Evolutionary conservation across 2,113 vertebrate genomes (phyloP).

Genomic region (Tetrax tetrax): DNA sequence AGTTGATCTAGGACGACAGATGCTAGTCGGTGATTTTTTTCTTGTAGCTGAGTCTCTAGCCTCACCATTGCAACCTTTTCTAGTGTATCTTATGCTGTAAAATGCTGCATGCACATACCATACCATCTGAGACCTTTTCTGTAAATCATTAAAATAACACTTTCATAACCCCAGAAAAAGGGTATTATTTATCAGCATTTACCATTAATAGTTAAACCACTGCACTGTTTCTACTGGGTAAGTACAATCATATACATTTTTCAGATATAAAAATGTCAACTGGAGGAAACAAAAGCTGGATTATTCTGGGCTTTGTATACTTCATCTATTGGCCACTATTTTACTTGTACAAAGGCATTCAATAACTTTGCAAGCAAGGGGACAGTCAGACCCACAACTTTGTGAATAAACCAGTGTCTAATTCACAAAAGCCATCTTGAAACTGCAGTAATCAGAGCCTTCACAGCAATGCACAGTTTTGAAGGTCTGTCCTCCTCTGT

Average conservation of each 20-base stretch:
- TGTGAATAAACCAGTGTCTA: constrained; percentile 4
- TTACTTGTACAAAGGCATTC: not conserved
- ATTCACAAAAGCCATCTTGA: not conserved
- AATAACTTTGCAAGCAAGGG: not conserved
- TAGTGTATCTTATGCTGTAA: not conserved
- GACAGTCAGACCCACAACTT: not conserved
- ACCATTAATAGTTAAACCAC: not conserved
- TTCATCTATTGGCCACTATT: not conserved
- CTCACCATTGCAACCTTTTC: not conserved
- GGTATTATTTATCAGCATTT: not conserved
- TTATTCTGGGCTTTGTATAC: not conserved
- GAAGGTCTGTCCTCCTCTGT: not conserved
- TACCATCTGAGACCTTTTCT: not conserved
- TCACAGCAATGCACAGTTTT: not conserved
- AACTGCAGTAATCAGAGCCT: not conserved
- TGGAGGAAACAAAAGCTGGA: constrained; percentile 11
- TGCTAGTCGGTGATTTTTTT: not conserved
- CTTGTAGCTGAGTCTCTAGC: not conserved
- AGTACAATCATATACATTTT: not conserved
- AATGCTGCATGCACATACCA: not conserved
- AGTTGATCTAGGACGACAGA: not conserved
- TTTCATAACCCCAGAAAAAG: not conserved
- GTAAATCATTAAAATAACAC: not conserved
- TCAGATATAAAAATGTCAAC: not conserved
- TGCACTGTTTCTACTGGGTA: not conserved